Base-by-base conservation (phyloP, 2,113 vertebrate species). In the Syrmaticus mikado region DNA sequence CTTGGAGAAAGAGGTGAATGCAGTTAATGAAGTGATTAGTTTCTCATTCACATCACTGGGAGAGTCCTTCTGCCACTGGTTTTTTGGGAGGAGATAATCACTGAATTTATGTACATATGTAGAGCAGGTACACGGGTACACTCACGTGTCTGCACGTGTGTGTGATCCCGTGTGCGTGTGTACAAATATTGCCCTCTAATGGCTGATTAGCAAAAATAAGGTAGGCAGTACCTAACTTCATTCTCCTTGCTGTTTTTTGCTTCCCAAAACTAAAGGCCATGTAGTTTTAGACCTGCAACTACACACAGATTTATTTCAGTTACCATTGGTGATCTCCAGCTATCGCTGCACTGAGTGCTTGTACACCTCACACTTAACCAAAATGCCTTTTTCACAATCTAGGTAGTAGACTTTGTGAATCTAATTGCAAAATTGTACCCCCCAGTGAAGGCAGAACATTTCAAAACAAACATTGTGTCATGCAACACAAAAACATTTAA, bases 111-210 rank as follows among this genome's bases (percentile, higher is more conserved):
- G 11, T 21, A 46, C 24, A 17, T 41, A 73, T 8, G 15, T 43
- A 70, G 85, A 67, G 55, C 73, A 74, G 1, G 9, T 41, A 53
- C 12, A 13, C 0, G 36, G 40, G 34, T 25, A 22, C 3, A 6
- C 0, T 9, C 1, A 5, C 4, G 6, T 17, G 20, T 17, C 25
- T 36, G 11, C 1, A 4, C 5, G 10, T 30, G 19, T 19, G 34
- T 45, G 32, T 12, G 73, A 8, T 20, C 67, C 72, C 5, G 2
- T 6, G 76, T 45, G 58, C 5, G 27, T 53, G 52, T 64, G 96
- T 81, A 90, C 65, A 53, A 61, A 83, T 78, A 91, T 95, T 92
- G 93, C 94, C 96, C 95, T 92, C 95, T 97, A 96, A 68, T 81
- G 95, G 94, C 80, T 78, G 61, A 62, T 15, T 1, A 77, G 48